phyloP scores from a whole-genome alignment of 2,113 vertebrate species.

The Cebus imitator region DNA sequence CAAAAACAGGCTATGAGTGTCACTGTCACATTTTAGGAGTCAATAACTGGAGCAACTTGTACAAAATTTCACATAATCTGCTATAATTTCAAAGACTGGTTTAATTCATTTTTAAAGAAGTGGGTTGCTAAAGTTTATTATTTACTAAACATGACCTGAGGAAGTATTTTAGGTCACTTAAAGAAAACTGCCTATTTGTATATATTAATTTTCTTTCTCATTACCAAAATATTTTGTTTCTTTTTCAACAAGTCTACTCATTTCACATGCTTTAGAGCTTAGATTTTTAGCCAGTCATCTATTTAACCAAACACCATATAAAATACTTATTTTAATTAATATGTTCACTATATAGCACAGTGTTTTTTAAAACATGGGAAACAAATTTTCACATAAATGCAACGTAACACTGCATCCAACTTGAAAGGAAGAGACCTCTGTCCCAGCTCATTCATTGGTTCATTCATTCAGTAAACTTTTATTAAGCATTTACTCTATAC shows the following conservation, averaged over 20 bases:
- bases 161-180: not conserved
- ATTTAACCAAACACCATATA: no score
- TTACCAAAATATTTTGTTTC: not conserved
- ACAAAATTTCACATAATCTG: slow-evolving; percentile 10
- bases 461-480: not conserved
- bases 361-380: not conserved
- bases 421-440: not conserved
- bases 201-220: not conserved
- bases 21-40: slow-evolving; percentile 12
- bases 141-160: not conserved
- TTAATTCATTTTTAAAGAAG: not conserved
- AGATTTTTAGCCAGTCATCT: not conserved
- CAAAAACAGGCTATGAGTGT: not conserved
- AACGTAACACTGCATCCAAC: not conserved
- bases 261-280: not conserved
- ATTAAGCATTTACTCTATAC: not conserved
- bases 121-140: not conserved
- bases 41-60: not conserved
- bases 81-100: not conserved
- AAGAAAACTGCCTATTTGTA: not conserved
- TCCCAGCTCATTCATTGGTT: not conserved
- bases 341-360: no score
- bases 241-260: not conserved
- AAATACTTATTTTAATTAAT: no score
- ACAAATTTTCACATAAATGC: not conserved